Evolutionary conservation across 2,888 invertebrate species (phyloP), one percentile per base, ranked within the genome.

Genomic region (Gastracanthus pulcherrimus): DNA sequence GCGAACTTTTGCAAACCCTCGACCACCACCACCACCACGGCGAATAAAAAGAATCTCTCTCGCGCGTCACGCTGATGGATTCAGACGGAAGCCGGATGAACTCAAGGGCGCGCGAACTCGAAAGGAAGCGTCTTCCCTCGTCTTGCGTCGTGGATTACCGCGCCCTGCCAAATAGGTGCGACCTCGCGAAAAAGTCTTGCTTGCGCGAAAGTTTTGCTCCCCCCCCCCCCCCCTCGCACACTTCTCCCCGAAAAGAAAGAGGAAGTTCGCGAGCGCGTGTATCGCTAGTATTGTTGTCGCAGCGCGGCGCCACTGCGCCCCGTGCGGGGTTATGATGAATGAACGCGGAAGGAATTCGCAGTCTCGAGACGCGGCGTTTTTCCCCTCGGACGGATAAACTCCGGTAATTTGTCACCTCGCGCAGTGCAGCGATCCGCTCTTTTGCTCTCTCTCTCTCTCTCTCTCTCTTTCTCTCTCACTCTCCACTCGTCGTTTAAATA

Each of bases 371-470:
- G n/a, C n/a, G n/a, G n/a, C 1, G 29, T 60, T 29, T 29, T 60
- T 60, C 31, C 31, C 31, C 29, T 31, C 60, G 60, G 60, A 31
- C 60, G 70, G 70, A 70, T 70, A 70, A 70, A 70, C 70, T 70
- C 51, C 29, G 55, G 51, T 70, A 55, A 70, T 70, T 70, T 70
- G 70, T 70, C 70, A 70, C 70, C 70, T 55, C 51, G 48, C 29
- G 45, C 13, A n/a, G 45, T 45, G 45, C n/a, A 16, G 45, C 45
- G 45, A 45, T 45, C 45, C 48, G 19, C 34, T 34, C 38, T 9
- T n/a, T 29, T 7, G 58, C 26, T 58, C 58, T 58, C 19, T 9
- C 3, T 13, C 5, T 13, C n/a, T 4, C 48, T 3, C 3, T 11
- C 7, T 3, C 48, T n/a, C n/a, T n/a, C n/a, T n/a, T n/a, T n/a